A percentile compares a stretch with the other conserved stretches of the same genome.
Conservation (phyloP, 35 echinoderm and acorn worm genomes). For the Ophioderma brevispina region DNA sequence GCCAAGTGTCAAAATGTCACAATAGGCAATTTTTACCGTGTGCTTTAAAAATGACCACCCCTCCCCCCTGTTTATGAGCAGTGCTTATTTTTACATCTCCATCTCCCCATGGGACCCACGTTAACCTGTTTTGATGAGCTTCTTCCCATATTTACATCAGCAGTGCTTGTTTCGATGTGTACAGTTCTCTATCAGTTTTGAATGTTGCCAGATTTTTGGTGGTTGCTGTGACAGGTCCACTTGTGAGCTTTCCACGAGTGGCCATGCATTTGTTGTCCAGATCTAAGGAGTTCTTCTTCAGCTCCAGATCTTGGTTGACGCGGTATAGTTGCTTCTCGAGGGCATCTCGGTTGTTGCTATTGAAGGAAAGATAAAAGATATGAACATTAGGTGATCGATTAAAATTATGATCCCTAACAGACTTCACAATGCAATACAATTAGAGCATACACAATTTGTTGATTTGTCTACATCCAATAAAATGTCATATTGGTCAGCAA, state of each 20-base stretch:
- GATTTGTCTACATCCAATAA: too few relatives aligned
- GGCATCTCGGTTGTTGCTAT: conserved; percentile 91
- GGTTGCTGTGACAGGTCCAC: conserved; percentile 70
- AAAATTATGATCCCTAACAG: too few relatives aligned
- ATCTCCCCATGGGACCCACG: not conserved
- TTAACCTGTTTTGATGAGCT: too few relatives aligned
- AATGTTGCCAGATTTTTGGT: conserved; percentile 91
- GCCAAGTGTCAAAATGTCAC: too few relatives aligned
- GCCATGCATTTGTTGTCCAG: conserved; percentile 98
- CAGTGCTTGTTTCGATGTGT: conserved; percentile 59
- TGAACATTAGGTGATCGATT: too few relatives aligned
- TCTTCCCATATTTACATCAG: not conserved
- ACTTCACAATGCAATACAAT: too few relatives aligned
- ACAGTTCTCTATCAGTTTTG: conserved; percentile 85
- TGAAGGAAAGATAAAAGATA: not conserved
- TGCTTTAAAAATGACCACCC: too few relatives aligned
- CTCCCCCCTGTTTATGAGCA: not conserved
- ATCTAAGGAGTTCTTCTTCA: conserved; percentile 96
- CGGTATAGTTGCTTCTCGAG: conserved; percentile 92
- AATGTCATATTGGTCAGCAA: too few relatives aligned
- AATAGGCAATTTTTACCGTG: too few relatives aligned
- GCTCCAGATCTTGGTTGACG: conserved; percentile 88
- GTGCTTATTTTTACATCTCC: not conserved
- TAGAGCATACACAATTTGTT: too few relatives aligned
- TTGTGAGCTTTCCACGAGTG: conserved; percentile 63